A percentile compares a stretch with the other conserved stretches of the same genome.
These are phyloP conservation scores for Dermatemys mawii DNA, from an alignment of 2,113 vertebrate genomes.

Conservation along the genomic window DNA sequence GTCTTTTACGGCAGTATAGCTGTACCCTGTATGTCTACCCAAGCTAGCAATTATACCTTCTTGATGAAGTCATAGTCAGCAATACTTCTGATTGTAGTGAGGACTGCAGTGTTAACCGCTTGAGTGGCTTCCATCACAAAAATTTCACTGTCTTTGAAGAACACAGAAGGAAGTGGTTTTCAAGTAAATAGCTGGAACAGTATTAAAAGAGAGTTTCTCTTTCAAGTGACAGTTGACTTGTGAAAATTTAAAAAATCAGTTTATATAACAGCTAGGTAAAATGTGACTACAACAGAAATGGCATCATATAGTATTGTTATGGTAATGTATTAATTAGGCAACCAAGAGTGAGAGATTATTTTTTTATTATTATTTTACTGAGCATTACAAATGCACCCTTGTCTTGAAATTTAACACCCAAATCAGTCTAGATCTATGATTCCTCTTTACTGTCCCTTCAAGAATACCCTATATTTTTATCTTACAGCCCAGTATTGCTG, in stretches of 20 bases:
- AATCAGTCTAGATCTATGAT: background rate
- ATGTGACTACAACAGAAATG: background rate
- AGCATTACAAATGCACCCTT: background rate
- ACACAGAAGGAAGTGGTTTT: background rate
- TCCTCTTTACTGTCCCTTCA: background rate
- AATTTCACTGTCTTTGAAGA: background rate
- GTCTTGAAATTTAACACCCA: background rate
- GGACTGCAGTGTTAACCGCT: background rate
- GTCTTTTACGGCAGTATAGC: background rate
- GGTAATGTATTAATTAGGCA: too few species aligned
- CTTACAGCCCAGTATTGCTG: background rate
- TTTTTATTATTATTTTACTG: background rate
- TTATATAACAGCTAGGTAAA: background rate
- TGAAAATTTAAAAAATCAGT: too few species aligned
- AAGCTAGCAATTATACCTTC: background rate
- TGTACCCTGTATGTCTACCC: background rate
- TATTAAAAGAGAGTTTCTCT: background rate
- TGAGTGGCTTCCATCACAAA: background rate
- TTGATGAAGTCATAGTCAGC: background rate
- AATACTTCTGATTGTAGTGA: background rate
- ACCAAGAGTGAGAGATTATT: background rate
- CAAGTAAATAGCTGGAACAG: background rate
- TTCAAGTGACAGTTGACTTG: too few species aligned
- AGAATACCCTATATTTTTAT: background rate
- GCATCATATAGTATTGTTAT: too few species aligned